phyloP scores from a whole-genome alignment of 2,888 invertebrate genomes.

The Ichneumon xanthorius region DNA sequence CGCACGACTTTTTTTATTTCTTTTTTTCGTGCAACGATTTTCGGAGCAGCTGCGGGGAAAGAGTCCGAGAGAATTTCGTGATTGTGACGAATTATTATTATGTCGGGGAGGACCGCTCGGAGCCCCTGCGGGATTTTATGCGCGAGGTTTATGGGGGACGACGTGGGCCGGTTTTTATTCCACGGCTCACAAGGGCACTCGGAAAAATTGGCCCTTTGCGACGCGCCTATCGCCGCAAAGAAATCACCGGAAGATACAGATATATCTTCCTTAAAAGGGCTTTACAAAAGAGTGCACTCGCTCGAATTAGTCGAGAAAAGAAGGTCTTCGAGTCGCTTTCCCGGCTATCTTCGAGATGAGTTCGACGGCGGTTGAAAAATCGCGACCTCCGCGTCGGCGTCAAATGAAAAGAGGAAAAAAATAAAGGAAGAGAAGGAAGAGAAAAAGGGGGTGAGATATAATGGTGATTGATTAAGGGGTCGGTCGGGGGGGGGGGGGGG shows the following conservation, averaged over 20 bases:
- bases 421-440: not conserved
- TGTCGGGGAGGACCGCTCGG: too few species aligned
- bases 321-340: not conserved
- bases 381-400: slow-evolving; percentile 8
- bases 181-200: not conserved
- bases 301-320: slow-evolving; percentile 26
- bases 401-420: slow-evolving; percentile 7
- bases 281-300: slow-evolving; percentile 8
- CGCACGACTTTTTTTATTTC: too few species aligned
- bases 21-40: too few species aligned
- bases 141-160: not conserved
- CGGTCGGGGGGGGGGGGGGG: not conserved
- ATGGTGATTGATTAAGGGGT: not conserved
- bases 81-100: too few species aligned
- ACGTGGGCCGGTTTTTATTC: not conserved
- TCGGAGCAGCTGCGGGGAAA: too few species aligned
- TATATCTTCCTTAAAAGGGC: not conserved
- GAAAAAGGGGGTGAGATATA: slow-evolving; percentile 12
- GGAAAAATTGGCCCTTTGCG: not conserved
- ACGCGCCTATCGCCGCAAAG: not conserved
- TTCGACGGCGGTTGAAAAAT: slow-evolving; percentile 34
- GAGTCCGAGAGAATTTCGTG: too few species aligned
- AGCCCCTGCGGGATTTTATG: too few species aligned
- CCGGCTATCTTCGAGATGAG: slow-evolving; percentile 26
- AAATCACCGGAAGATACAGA: not conserved